Percentiles rank a stretch among this genome's conserved stretches.
Conservation (phyloP, 1,140 invertebrate genomes). For the Holotrichia oblita region DNA sequence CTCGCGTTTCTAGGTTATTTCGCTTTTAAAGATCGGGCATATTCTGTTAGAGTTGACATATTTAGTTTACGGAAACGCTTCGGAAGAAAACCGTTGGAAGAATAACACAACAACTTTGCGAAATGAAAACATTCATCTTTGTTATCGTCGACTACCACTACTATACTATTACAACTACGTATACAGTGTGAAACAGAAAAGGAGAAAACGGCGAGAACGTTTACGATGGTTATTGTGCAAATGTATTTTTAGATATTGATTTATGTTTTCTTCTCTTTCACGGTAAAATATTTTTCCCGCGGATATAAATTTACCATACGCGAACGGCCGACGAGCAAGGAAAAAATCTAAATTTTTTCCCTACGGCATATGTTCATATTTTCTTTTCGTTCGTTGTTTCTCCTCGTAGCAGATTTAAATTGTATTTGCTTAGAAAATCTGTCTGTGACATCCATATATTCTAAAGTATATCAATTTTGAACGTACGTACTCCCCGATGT, state of each 20-base stretch:
- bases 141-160: background rate
- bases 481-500: background rate
- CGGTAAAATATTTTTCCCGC: slow-evolving; percentile 13
- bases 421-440: slow-evolving; percentile 33
- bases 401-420: slow-evolving; percentile 23
- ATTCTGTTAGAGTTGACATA: slow-evolving; percentile 8
- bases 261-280: background rate
- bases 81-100: background rate
- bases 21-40: background rate
- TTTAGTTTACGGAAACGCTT: background rate
- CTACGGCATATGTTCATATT: slow-evolving; percentile 25
- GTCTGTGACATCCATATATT: slow-evolving; percentile 28
- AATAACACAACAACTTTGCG: slow-evolving; percentile 16
- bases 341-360: slow-evolving; percentile 31
- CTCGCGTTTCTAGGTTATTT: background rate
- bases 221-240: slow-evolving; percentile 31
- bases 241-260: slow-evolving; percentile 30
- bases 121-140: slow-evolving; percentile 33
- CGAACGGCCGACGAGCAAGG: background rate
- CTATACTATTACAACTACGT: too few relatives aligned
- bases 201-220: background rate
- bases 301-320: slow-evolving; percentile 3
- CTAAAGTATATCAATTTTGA: slow-evolving; percentile 33
- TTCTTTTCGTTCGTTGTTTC: slow-evolving; percentile 29
- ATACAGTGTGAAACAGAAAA: background rate